Evolutionary conservation across 2,888 invertebrate species (phyloP).

Genomic region (Lasioglossum pauxillum): DNA sequence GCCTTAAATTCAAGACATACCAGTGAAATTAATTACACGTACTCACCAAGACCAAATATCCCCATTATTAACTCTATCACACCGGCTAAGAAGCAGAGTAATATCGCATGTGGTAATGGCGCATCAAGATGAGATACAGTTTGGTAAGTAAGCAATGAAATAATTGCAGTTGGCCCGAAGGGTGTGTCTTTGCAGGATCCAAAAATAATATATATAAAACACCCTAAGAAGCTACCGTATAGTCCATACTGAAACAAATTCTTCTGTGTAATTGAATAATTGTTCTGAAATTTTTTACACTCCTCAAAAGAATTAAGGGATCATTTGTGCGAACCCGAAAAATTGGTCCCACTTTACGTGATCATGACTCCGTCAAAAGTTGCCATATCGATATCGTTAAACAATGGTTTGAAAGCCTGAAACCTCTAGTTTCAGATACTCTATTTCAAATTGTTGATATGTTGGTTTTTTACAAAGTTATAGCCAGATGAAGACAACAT

Average conservation of each 20-base stretch:
- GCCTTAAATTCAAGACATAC: no score
- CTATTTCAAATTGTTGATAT: no score
- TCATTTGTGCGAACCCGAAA: no score
- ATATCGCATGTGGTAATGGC: constrained; percentile 88
- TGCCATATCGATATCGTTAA: no score
- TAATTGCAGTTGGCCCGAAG: constrained; percentile 96
- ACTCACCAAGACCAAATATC: constrained; percentile 90
- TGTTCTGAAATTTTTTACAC: not conserved
- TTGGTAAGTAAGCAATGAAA: constrained; percentile 94
- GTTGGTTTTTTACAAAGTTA: no score
- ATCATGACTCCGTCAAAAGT: no score
- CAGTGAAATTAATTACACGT: not conserved
- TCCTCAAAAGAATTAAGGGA: no score
- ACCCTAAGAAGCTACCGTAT: constrained; percentile 96
- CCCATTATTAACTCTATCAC: constrained; percentile 93
- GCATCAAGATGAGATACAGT: constrained; percentile 88
- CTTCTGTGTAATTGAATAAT: no score
- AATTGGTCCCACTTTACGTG: no score
- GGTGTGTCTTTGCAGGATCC: constrained; percentile 97
- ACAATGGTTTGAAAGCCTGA: no score
- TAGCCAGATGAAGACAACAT: no score
- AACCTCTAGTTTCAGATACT: no score
- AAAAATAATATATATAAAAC: constrained; percentile 95
- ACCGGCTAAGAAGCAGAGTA: constrained; percentile 91
- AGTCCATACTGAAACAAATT: constrained; percentile 90